Percentiles rank a stretch among this genome's conserved stretches.
These are phyloP conservation scores for Brienomyrus brachyistius DNA, from an alignment of 2,113 vertebrate species.

Conservation along the genomic window DNA sequence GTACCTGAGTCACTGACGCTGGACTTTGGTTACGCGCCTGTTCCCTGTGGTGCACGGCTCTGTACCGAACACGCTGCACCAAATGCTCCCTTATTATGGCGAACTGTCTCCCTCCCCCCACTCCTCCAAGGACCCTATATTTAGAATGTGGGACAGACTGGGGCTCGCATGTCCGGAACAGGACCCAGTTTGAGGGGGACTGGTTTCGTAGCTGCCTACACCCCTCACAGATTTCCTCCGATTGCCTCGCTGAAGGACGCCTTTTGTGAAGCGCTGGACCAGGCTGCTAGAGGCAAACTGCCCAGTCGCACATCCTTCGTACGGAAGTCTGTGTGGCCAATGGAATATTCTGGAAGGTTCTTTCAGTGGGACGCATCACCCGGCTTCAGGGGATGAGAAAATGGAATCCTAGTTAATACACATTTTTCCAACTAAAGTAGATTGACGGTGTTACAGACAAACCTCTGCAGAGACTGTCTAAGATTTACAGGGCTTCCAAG, in stretches of 20 bases:
- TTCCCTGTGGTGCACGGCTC: not conserved
- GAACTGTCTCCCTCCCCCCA: constrained; percentile 53
- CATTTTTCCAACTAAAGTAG: not conserved
- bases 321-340: not conserved
- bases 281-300: not conserved
- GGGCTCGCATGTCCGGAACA: constrained; percentile 46
- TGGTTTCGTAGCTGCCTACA: not conserved
- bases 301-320: not conserved
- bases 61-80: not conserved
- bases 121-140: constrained; percentile 55
- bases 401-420: not conserved
- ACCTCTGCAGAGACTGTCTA: not conserved
- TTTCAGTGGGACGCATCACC: not conserved
- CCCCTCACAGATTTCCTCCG: not conserved
- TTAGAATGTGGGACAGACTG: constrained; percentile 61
- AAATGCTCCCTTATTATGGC: constrained; percentile 27
- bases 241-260: not conserved
- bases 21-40: not conserved
- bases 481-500: not conserved
- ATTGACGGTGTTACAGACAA: not conserved
- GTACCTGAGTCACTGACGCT: not conserved
- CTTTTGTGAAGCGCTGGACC: not conserved
- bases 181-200: constrained; percentile 58
- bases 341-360: not conserved
- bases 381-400: not conserved